Evolutionary conservation across 1,140 invertebrate genomes (phyloP), one percentile per base, ranked within the genome.

Genomic region (Octopus sinensis): DNA sequence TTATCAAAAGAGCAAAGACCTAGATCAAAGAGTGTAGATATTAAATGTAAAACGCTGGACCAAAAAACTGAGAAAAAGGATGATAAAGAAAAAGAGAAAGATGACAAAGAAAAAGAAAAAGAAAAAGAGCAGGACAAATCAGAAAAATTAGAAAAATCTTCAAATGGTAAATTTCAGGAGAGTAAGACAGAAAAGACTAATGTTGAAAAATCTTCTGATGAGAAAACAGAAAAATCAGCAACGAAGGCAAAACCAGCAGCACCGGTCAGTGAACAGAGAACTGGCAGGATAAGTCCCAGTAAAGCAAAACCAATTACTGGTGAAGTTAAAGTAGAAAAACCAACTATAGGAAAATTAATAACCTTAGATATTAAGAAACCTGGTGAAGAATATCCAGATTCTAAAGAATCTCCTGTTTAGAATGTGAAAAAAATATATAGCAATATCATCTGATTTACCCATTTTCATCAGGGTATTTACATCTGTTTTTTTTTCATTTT

Each of bases 401-500:
- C 76, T 51, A 52, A 52, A 43, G 76, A 77, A 77, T 77, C 76
- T 77, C 76, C 76, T 4, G 76, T 77, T 77, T 77, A 77, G 76
- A 43, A 10, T 13, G 17, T 13, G 17, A 6, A 23, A 53, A 51
- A 53, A 43, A 43, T 43, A 43, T 73, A 73, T 13, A n/a, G 17
- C 30, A 73, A 62, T 12, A 73, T 73, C 68, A 73, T 73, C 68
- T n/a, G 68, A 6, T 73, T 73, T 73, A 17, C 68, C 68, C 68
- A 73, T 73, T 23, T 12, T 62, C 56, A 73, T 73, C 68, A 9
- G 68, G 68, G 68, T 73, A 73, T 73, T 73, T 6, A 13, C 17
- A n/a, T 23, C 17, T 13, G 17, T 12, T 73, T 73, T 62, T 73
- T 73, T 73, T 77, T 77, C 43, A 51, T 77, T 53, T 10, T n/a